Evolutionary conservation across 2,113 vertebrate species (phyloP), one percentile per base, ranked within the genome.

Genomic region (Protobothrops mucrosquamatus): DNA sequence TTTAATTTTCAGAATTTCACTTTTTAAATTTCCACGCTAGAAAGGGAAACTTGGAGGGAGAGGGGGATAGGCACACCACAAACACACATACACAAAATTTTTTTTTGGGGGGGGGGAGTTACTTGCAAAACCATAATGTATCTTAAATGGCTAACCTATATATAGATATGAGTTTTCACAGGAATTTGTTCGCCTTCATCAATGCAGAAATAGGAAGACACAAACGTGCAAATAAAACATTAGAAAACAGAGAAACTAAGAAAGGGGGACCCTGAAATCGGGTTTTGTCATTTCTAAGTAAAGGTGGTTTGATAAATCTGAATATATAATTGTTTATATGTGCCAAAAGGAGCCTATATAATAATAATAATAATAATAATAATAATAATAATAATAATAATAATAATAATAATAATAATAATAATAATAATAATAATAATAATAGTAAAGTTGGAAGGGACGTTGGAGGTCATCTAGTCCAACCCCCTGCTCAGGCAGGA

Each of bases 41-140:
- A 81, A 81, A 39, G 6, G 1, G 69, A 81, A 74, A 81, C 2
- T 3, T 39, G 34, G n/a, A 39, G 0, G 6, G 69, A 51, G 48
- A 51, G 6, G 61, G 6, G n/a, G 14, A 39, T 34, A 15, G 5
- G 6, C 59, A 64, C 64, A 2, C 5, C n/a, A 34, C 0, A 6
- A 15, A 14, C 69, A 39, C 2, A 22, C 69, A 74, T 8, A 69
- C 0, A 3, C n/a, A 34, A 15, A 74, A 34, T 6, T 34, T 34
- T 81, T 74, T 3, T 46, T 0, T 0, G 8, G 8, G 48, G 48
- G 0, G 3, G 6, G n/a, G 6, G 0, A 39, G 39, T 81, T 39
- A 15, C 34, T 81, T 81, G 15, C 69, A 81, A 81, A 81, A 39
- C 69, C 39, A 81, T 20, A 39, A 74, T 39, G 69, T 39, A 74